Evolutionary conservation across 2,113 vertebrate genomes (phyloP).

Genomic region (Benitochromis conjunctus): DNA sequence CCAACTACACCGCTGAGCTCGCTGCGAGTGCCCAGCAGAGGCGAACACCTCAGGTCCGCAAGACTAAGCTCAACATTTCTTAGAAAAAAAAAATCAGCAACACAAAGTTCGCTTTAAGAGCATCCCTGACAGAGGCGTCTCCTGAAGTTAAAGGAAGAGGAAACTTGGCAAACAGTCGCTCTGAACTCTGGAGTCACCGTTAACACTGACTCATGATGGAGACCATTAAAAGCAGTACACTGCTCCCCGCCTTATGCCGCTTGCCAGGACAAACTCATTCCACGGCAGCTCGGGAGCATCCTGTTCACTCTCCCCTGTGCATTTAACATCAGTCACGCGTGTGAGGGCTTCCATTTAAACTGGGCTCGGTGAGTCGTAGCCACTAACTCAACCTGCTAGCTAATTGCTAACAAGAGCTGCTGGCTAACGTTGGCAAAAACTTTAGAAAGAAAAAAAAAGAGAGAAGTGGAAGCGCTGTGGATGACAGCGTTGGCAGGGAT

Average conservation of each 20-base stretch:
- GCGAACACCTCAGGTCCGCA: background rate
- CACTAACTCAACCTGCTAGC: background rate
- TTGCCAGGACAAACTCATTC: background rate
- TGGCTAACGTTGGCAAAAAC: constrained; percentile 5
- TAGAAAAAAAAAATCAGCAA: background rate
- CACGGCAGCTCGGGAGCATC: background rate
- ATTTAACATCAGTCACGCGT: background rate
- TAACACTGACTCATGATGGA: background rate
- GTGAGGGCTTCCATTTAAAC: constrained; percentile 20
- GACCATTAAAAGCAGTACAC: background rate
- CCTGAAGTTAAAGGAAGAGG: background rate
- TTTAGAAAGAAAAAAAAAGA: background rate
- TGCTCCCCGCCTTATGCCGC: background rate
- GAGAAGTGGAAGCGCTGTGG: background rate
- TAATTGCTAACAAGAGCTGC: constrained; percentile 24
- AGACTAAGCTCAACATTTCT: background rate
- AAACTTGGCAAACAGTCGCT: background rate
- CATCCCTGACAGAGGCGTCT: background rate
- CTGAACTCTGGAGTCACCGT: background rate
- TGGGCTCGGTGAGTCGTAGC: background rate
- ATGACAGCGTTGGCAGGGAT: background rate
- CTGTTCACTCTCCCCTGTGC: background rate
- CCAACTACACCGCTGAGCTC: background rate
- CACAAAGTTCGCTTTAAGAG: background rate
- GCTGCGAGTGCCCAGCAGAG: background rate